phyloP scores from a whole-genome alignment of 2,113 vertebrate genomes.

The Lepidothrix coronata region DNA sequence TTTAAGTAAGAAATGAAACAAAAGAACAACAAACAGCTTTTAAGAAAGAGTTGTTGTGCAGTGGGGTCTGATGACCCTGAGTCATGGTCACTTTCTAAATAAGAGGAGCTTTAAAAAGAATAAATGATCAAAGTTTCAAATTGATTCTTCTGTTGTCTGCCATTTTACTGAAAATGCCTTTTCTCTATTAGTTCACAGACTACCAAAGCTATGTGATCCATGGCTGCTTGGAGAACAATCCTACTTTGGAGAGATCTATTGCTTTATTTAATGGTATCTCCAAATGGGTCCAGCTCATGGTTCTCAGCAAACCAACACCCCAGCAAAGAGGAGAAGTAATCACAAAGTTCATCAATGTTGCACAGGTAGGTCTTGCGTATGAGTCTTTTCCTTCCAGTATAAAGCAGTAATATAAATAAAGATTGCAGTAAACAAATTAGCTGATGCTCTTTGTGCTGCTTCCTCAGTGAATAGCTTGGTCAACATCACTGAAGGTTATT shows the following conservation, averaged over 20 bases:
- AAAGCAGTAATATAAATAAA: background rate
- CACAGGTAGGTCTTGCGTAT: constrained; percentile 79
- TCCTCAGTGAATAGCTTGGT: background rate
- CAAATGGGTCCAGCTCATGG: constrained; percentile 98
- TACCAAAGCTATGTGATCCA: constrained; percentile 96
- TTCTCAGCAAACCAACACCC: constrained; percentile 95
- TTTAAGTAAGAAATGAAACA: background rate
- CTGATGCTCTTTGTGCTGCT: background rate
- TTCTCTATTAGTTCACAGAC: constrained; percentile 88
- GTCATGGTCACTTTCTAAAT: background rate
- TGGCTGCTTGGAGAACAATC: constrained; percentile 91
- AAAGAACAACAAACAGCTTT: background rate
- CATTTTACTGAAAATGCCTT: background rate
- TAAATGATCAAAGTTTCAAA: background rate
- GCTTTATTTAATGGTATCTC: constrained; percentile 95
- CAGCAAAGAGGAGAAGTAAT: constrained; percentile 95
- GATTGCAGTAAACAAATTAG: background rate
- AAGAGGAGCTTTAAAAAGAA: background rate
- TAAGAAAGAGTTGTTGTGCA: background rate
- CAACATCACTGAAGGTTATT: background rate
- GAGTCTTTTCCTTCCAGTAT: background rate
- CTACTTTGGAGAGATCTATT: constrained; percentile 94
- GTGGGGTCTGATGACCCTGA: background rate
- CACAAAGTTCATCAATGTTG: constrained; percentile 95
- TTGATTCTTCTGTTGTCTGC: background rate